These are phyloP conservation scores for Brotula barbata DNA, from an alignment of 2,797 vertebrate genomes.

Conservation along the genomic window DNA sequence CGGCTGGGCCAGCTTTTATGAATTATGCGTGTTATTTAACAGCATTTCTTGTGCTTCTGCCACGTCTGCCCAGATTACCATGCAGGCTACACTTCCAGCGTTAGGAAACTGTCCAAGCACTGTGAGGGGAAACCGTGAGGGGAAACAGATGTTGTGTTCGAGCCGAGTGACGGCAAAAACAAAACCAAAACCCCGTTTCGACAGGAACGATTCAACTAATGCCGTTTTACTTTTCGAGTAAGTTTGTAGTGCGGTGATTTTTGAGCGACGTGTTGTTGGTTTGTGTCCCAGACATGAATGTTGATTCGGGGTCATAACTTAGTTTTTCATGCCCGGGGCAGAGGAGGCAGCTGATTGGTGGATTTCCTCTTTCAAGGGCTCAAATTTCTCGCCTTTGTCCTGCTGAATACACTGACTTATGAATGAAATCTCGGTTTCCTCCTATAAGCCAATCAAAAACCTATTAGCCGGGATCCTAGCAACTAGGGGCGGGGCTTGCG, in stretches of 20 bases:
- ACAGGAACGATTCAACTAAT: background rate
- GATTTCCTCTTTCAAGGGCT: conserved; percentile 82
- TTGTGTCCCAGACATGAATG: conserved; percentile 52
- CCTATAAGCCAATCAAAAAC: conserved; percentile 69
- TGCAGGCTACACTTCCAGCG: conserved; percentile 38
- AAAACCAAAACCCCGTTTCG: background rate
- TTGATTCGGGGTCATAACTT: conserved; percentile 60
- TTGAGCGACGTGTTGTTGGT: conserved; percentile 44
- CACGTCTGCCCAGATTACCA: conserved; percentile 56
- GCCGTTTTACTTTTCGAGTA: background rate
- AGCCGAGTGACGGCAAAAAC: conserved; percentile 16
- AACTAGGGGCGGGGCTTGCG: conserved; percentile 69
- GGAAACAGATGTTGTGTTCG: conserved; percentile 63
- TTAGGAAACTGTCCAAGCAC: conserved; percentile 36
- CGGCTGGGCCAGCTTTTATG: background rate
- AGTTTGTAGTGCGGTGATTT: conserved; percentile 15
- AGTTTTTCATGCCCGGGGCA: conserved; percentile 67
- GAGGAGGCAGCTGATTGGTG: conserved; percentile 76
- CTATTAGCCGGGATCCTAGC: conserved; percentile 52
- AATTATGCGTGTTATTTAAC: conserved; percentile 13
- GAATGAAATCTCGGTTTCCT: conserved; percentile 81
- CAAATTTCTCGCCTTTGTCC: conserved; percentile 82
- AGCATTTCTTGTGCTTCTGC: conserved; percentile 36
- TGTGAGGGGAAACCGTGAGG: conserved; percentile 40
- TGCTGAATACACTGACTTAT: conserved; percentile 81